Percentiles rank a stretch among this genome's conserved stretches.
Conservation (phyloP, 2,888 invertebrate genomes). For the Melanophora roralis region DNA sequence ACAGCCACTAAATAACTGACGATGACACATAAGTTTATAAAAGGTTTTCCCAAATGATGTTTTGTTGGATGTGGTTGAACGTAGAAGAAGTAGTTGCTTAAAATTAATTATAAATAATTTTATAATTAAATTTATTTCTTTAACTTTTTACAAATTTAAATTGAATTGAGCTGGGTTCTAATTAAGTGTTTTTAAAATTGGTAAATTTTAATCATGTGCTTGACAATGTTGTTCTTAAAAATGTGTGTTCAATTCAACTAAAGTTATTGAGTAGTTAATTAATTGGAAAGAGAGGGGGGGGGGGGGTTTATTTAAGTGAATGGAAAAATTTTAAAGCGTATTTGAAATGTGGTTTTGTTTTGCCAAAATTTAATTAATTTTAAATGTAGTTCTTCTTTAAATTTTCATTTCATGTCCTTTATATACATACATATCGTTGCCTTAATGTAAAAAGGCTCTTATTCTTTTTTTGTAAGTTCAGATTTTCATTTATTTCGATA, state of each 20-base stretch:
- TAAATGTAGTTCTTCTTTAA: not conserved
- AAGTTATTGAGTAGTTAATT: too few relatives aligned
- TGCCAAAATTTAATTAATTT: too few relatives aligned
- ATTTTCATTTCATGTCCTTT: slow-evolving; percentile 13
- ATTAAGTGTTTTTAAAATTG: not conserved
- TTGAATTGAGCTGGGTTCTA: not conserved
- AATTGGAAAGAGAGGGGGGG: too few relatives aligned
- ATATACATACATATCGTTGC: too few relatives aligned
- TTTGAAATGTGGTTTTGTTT: too few relatives aligned
- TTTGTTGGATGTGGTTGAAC: not conserved
- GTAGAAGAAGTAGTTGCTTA: not conserved
- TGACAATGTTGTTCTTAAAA: not conserved
- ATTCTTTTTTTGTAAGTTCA: too few relatives aligned
- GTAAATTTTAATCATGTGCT: not conserved
- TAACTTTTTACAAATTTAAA: too few relatives aligned
- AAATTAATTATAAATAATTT: slow-evolving; percentile 42
- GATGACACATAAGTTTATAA: not conserved
- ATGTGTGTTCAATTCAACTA: too few relatives aligned
- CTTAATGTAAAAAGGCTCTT: too few relatives aligned
- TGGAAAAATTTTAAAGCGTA: too few relatives aligned
- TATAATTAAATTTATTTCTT: slow-evolving; percentile 6
- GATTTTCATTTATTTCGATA: too few relatives aligned
- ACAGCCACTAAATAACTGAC: not conserved
- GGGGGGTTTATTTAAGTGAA: too few relatives aligned
- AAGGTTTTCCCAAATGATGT: not conserved